Percentiles rank a stretch among this genome's conserved stretches.
Conservation (phyloP, 2,797 vertebrate species). For the Anabacerthia variegaticeps region DNA sequence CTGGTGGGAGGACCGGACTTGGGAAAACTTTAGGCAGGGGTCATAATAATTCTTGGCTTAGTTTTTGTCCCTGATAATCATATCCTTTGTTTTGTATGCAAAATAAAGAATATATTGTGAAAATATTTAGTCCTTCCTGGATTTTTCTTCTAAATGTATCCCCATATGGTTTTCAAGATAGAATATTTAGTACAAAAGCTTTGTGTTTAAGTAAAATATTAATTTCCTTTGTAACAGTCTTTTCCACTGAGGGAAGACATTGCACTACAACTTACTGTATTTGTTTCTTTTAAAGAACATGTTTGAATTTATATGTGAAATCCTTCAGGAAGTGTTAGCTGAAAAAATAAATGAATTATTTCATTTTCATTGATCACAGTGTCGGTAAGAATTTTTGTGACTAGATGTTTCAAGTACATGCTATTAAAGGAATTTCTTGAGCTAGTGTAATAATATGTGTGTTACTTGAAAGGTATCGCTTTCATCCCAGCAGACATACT, state of each 20-base stretch:
- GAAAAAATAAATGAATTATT: neutral
- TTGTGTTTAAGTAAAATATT: neutral
- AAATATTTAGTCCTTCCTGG: neutral
- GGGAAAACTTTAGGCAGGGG: neutral
- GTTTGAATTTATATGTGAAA: neutral
- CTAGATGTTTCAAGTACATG: neutral
- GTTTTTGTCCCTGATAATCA: neutral
- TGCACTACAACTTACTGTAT: neutral
- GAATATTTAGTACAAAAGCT: rapidly evolving
- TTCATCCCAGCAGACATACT: neutral
- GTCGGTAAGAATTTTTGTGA: neutral
- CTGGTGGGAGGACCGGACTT: neutral
- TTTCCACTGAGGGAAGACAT: neutral
- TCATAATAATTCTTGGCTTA: neutral
- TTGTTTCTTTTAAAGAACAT: neutral
- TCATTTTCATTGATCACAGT: neutral
- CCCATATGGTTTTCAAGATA: neutral
- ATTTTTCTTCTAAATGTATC: neutral
- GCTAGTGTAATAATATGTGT: neutral
- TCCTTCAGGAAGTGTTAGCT: neutral
- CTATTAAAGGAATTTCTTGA: neutral
- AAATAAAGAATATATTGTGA: neutral
- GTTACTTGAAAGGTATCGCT: neutral
- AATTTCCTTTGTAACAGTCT: neutral
- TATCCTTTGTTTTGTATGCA: neutral